Base-by-base conservation (phyloP, 30 jellyfish, hydroid and myxozoan genomes). In the Cassiopea xamachana region DNA sequence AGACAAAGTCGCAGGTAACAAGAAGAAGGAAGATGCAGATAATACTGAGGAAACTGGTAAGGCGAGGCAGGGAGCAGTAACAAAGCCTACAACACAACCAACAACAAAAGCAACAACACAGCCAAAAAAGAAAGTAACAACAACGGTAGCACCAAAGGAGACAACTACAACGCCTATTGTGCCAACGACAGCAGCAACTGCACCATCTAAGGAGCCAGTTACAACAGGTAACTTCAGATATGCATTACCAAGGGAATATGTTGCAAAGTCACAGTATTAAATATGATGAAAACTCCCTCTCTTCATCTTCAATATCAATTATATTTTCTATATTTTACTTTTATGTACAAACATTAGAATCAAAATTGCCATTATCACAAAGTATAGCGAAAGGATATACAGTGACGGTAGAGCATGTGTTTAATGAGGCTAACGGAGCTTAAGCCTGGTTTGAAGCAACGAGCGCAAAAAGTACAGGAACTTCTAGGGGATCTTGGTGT, bases 131-230 rank as follows among this genome's bases (percentile, higher is more conserved):
- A 64, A 60, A 55, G 64, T 89, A 69, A 67, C 80, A 79, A 68
- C 39, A 2, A 17, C 15, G 15, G 43, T 27, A 4, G 15, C 74
- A 9, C 8, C 74, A 13, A 17, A 64, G 27, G 43, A 16, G 15
- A 64, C 19, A 64, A 64, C 74, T 2, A 7, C 15, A 64, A 7
- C 74, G 43, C 5, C 94, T 55, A 47, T 73, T 60, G 91, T 59
- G 7, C 64, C 94, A 69, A 92, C 92, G 15, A 82, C 87, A 6
- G 92, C 84, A 1, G 92, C 75, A 44, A 82, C 86, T 10, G 83
- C 9, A 83, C 58, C 94, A 46, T 74, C 92, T 5, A 69, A 67
- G 48, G 90, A 60, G 17, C 92, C 97, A 48, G 92, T 80, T 59
- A 92, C 95, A 39, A 92, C 92, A 62, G 95, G 77, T 46, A 75